phyloP scores from a whole-genome alignment of 2,797 vertebrate species.

The Danio albolineatus region DNA sequence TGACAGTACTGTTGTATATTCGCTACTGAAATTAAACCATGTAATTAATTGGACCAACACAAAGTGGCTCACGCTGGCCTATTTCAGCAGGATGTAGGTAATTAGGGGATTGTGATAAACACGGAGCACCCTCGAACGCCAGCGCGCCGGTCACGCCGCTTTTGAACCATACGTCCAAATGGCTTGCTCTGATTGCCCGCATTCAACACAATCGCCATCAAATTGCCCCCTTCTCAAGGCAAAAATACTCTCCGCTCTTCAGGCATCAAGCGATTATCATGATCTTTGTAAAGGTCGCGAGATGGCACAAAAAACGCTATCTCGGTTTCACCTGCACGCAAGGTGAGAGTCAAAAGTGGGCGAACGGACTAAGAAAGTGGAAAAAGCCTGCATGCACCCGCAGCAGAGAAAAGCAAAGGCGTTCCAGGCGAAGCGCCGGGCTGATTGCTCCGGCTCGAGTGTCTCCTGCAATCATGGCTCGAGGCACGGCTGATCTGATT shows the following conservation, averaged over 20 bases:
- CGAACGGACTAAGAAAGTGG: slow-evolving; percentile 7
- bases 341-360: slow-evolving; percentile 49
- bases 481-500: slow-evolving; percentile 61
- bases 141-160: slow-evolving; percentile 8
- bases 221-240: slow-evolving; percentile 17
- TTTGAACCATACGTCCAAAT: slow-evolving; percentile 31
- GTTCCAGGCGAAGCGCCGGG: slow-evolving; percentile 37
- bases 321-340: slow-evolving; percentile 31
- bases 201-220: slow-evolving; percentile 21
- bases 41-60: slow-evolving; percentile 63
- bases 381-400: background rate
- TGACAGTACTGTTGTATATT: slow-evolving; percentile 54
- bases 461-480: slow-evolving; percentile 57
- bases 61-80: slow-evolving; percentile 48
- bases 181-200: background rate
- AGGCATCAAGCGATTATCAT: slow-evolving; percentile 22
- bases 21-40: slow-evolving; percentile 57
- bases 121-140: slow-evolving; percentile 20
- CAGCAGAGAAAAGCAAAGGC: slow-evolving; percentile 34
- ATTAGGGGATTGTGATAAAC: slow-evolving; percentile 60
- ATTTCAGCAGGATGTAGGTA: slow-evolving; percentile 55
- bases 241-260: slow-evolving; percentile 20
- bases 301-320: background rate
- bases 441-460: slow-evolving; percentile 62
- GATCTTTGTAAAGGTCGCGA: slow-evolving; percentile 5